phyloP scores from a whole-genome alignment of 2,888 invertebrate genomes.

The Pristionchus fissidentatus region DNA sequence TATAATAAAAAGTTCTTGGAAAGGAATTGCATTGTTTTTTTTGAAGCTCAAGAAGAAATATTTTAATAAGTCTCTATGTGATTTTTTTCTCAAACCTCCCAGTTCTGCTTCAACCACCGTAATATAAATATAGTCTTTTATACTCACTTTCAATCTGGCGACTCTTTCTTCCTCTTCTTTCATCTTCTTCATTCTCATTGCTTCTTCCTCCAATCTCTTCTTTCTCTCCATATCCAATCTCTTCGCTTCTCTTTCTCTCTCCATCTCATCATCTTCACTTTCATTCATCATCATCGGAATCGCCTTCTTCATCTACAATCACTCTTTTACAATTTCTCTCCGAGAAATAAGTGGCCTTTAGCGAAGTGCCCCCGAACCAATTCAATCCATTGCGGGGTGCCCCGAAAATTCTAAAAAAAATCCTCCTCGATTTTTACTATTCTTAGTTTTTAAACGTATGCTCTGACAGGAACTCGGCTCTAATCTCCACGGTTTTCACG shows the following conservation, averaged over 20 bases:
- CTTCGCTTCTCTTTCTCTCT: not conserved
- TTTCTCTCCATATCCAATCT: not conserved
- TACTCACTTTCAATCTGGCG: not conserved
- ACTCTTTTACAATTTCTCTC: not conserved
- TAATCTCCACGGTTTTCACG: not conserved
- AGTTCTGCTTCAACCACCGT: not conserved
- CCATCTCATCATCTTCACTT: conserved; percentile 38
- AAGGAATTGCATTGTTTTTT: too few species aligned
- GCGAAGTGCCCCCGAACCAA: too few species aligned
- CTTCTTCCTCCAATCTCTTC: conserved; percentile 42
- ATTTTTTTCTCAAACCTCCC: not conserved
- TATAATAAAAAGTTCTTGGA: too few species aligned
- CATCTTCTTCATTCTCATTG: conserved; percentile 14
- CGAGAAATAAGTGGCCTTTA: not conserved
- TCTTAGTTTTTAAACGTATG: not conserved
- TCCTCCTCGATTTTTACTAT: too few species aligned
- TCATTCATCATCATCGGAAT: not conserved
- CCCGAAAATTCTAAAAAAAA: too few species aligned
- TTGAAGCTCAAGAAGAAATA: too few species aligned
- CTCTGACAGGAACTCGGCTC: too few species aligned
- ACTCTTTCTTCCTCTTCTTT: conserved; percentile 46
- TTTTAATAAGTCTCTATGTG: not conserved
- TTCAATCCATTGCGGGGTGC: too few species aligned
- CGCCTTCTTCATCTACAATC: not conserved
- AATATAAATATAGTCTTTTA: not conserved